A percentile compares a stretch with the other conserved stretches of the same genome.
Conservation (phyloP, 2,888 invertebrate species). For the Thymelicus acteon region DNA sequence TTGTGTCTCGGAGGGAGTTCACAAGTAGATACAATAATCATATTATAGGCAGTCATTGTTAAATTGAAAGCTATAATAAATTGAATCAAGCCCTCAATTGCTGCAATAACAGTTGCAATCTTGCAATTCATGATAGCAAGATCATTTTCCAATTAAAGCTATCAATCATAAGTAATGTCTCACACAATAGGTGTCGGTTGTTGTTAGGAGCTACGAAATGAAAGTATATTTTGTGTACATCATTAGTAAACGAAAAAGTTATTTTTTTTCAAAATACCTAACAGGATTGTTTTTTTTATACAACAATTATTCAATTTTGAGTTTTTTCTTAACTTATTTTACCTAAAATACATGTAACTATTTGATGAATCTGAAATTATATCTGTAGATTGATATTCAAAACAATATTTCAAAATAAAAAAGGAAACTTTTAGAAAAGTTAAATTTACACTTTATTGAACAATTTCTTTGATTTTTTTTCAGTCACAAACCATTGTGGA, state of each 20-base stretch:
- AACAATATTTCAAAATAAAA: too few relatives aligned
- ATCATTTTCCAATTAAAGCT: conserved; percentile 26
- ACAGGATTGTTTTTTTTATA: too few relatives aligned
- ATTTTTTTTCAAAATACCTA: too few relatives aligned
- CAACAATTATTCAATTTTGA: too few relatives aligned
- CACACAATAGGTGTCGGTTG: conserved; percentile 1
- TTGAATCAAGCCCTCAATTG: conserved; percentile 27
- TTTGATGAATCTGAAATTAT: too few relatives aligned
- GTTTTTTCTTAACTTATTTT: too few relatives aligned
- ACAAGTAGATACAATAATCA: conserved; percentile 22
- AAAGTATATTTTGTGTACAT: not conserved
- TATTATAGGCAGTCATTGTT: conserved; percentile 22
- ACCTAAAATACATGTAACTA: too few relatives aligned
- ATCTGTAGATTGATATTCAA: too few relatives aligned
- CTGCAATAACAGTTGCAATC: conserved; percentile 31
- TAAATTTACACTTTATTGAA: too few relatives aligned
- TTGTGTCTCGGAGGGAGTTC: conserved; percentile 1
- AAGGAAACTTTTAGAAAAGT: too few relatives aligned
- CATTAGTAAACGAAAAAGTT: not conserved
- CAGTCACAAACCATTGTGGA: too few relatives aligned
- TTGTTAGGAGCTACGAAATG: conserved; percentile 1
- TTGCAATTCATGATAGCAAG: conserved; percentile 29
- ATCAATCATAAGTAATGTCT: conserved; percentile 11
- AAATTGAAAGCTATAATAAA: conserved; percentile 26
- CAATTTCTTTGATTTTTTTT: too few relatives aligned